Conservation (phyloP, 2,888 invertebrate genomes). For the Oasisia sp. region DNA sequence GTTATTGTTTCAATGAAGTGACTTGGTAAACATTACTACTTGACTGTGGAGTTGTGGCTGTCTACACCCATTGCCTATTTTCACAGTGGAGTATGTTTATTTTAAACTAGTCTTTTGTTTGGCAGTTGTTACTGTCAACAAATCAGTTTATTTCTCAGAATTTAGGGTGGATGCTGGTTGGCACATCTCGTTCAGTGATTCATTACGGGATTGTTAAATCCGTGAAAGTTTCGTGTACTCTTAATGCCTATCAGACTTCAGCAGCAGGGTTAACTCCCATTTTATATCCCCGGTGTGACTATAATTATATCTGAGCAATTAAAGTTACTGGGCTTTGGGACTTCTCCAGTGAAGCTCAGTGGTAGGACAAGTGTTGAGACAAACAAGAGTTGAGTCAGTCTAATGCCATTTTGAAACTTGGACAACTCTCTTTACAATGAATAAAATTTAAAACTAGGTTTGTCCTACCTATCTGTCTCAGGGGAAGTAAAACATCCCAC, state of each 20-base stretch:
- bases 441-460: too few species aligned
- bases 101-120: neutral
- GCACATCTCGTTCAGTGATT: neutral
- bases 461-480: too few species aligned
- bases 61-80: neutral
- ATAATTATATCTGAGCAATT: neutral
- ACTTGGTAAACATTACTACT: neutral
- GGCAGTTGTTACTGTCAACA: neutral
- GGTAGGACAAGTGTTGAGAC: too few species aligned
- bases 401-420: too few species aligned
- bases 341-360: too few species aligned
- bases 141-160: slow-evolving; percentile 3
- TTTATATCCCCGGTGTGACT: neutral
- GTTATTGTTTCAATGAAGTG: neutral
- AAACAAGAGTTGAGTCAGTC: too few species aligned
- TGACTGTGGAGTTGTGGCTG: neutral
- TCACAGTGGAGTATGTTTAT: neutral
- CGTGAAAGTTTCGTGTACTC: neutral
- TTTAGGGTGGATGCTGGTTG: neutral
- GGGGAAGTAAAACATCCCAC: too few species aligned
- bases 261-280: neutral
- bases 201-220: neutral
- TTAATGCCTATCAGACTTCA: neutral
- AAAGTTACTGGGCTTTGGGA: too few species aligned
- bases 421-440: too few species aligned